Base-by-base conservation (phyloP, 2,113 vertebrate species). In the Scortum barcoo region DNA sequence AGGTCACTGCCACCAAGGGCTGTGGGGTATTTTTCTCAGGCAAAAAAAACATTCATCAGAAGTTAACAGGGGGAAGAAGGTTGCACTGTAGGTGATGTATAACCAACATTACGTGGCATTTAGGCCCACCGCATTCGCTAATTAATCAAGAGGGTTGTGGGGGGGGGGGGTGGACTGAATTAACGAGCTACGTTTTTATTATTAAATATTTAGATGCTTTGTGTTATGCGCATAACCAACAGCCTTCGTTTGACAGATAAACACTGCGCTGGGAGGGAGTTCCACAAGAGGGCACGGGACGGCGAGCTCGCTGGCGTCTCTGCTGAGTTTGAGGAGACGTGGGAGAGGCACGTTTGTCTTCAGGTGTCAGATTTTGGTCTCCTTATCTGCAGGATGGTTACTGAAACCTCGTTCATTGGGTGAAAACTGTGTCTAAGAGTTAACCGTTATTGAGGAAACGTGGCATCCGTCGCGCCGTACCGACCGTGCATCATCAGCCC, bases 241-340 rank as follows among this genome's bases (percentile, higher is more conserved):
- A 97, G 95, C 94, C 92, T 96, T 96, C 88, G 94, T 92, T 92
- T 95, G 94, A 94, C 92, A 95, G 94, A 86, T 89, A 86, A 75
- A 92, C 93, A 93, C 81, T 72, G 85, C 88, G 94, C 72, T 91
- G 76, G 67, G 72, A 76, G 88, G 70, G 92, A 96, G 95, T 96
- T 97, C 96, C 97, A 98, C 97, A 97, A 96, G 96, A 94, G 88
- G 72, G 82, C 86, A 76, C 66, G 12, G 58, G 66, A 40, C 17
- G 70, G 84, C 28, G 53, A 24, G 40, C 80, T 80, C 56, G 17
- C 77, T 87, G 24, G 40, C 22, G 69, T 74, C 36, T 76, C 62
- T 26, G 58, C 17, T 76, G 71, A 77, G 48, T 78, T 68, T 33
- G 76, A 77, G 44, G 66, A 65, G 84, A 83, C 26, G 61, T 38